phyloP scores from a whole-genome alignment of 2,888 invertebrate species.

The Trissoscelio sp. region DNA sequence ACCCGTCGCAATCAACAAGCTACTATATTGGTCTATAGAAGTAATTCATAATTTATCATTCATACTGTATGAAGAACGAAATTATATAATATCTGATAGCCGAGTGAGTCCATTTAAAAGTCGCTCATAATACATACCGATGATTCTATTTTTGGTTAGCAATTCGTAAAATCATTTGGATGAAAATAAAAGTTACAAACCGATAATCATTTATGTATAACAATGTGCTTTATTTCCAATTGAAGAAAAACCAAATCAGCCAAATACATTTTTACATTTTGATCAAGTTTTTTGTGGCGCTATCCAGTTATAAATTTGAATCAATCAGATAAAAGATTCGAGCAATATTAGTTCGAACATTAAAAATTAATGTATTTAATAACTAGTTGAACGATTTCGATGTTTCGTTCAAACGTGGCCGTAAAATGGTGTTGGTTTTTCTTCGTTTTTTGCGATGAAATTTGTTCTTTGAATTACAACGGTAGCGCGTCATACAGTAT shows the following conservation, averaged over 20 bases:
- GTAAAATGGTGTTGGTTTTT: conserved; percentile 28
- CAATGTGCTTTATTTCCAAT: not conserved
- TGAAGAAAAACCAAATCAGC: not conserved
- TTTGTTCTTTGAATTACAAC: conserved; percentile 63
- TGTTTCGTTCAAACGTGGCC: conserved; percentile 23
- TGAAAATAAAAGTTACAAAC: not conserved
- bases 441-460: conserved; percentile 49
- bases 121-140: not conserved
- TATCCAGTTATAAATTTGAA: not conserved
- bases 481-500: conserved; percentile 57
- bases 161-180: not conserved
- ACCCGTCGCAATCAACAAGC: too few species aligned
- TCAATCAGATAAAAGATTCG: not conserved
- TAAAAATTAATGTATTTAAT: conserved; percentile 44
- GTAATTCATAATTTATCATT: conserved; percentile 10
- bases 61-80: not conserved
- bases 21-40: conserved; percentile 1
- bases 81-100: conserved; percentile 7
- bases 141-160: conserved; percentile 6
- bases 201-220: not conserved
- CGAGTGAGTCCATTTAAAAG: not conserved
- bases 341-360: conserved; percentile 21
- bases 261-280: not conserved
- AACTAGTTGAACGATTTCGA: conserved; percentile 22
- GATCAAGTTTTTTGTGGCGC: not conserved